A percentile compares a stretch with the other conserved stretches of the same genome.
phyloP scores from a whole-genome alignment of 2,113 vertebrate species.

The Perognathus longimembris region DNA sequence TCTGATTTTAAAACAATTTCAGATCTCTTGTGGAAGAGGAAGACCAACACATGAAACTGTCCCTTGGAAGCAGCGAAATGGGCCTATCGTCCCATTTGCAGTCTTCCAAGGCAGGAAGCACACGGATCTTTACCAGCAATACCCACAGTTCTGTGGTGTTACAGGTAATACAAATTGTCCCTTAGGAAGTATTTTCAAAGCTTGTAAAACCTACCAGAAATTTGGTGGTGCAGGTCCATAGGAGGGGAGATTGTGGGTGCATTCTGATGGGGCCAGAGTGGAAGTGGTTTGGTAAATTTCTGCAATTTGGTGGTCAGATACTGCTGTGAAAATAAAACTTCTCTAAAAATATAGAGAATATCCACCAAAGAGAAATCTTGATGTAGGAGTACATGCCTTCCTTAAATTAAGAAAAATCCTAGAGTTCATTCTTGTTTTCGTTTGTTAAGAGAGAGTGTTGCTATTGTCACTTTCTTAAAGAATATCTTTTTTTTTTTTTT shows the following conservation, averaged over 20 bases:
- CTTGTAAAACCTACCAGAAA: not conserved
- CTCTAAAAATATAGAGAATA: constrained; percentile 24
- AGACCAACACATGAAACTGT: constrained; percentile 99
- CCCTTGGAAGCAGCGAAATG: constrained; percentile 97
- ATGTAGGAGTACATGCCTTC: not conserved
- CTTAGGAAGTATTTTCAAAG: constrained; percentile 15
- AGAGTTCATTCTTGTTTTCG: not conserved
- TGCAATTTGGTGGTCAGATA: not conserved
- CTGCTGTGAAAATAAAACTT: constrained; percentile 9
- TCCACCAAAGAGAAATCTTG: not conserved
- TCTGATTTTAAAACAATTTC: constrained; percentile 66
- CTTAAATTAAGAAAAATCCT: not conserved
- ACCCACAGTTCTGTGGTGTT: constrained; percentile 98
- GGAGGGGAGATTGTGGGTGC: not conserved
- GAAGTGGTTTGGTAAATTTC: not conserved
- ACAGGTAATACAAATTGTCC: constrained; percentile 90
- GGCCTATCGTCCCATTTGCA: constrained; percentile 97
- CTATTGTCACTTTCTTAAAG: not conserved
- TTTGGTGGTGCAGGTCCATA: not conserved
- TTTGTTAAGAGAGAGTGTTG: constrained; percentile 2
- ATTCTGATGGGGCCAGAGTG: not conserved
- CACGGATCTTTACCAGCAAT: constrained; percentile 99
- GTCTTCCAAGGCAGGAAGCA: constrained; percentile 97
- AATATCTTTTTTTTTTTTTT: no score
- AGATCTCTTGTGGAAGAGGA: constrained; percentile 99